phyloP scores from a whole-genome alignment of 2,888 invertebrate species.

The Carcina quercana region DNA sequence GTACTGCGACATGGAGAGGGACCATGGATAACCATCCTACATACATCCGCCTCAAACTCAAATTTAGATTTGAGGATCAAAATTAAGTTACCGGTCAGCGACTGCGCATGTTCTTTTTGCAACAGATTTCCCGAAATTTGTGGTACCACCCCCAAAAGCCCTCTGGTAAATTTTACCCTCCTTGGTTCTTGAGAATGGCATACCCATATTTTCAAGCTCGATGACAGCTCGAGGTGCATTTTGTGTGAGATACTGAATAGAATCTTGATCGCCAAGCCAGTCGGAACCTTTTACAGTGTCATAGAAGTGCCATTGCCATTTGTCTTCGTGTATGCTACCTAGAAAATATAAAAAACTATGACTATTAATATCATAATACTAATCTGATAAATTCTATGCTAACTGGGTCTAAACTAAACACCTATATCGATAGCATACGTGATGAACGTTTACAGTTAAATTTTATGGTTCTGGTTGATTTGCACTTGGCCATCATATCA shows the following conservation, averaged over 20 bases:
- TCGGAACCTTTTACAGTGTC: constrained; percentile 99
- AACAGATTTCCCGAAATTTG: constrained; percentile 94
- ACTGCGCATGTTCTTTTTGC: constrained; percentile 97
- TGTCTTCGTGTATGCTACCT: constrained; percentile 93
- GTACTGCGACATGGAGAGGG: too few species aligned
- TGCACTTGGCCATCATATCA: too few species aligned
- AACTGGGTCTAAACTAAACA: too few species aligned
- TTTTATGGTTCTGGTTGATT: too few species aligned
- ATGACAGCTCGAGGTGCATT: constrained; percentile 89
- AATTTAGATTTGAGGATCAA: too few species aligned
- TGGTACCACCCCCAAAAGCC: constrained; percentile 97
- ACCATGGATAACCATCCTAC: constrained; percentile 1
- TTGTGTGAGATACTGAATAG: constrained; percentile 96
- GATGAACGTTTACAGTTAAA: too few species aligned
- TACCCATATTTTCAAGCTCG: constrained; percentile 94
- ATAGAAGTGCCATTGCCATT: constrained; percentile 98
- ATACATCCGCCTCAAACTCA: not conserved
- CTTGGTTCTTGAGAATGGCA: constrained; percentile 97
- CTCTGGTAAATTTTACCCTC: constrained; percentile 98
- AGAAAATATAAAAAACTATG: not conserved
- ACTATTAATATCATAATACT: too few species aligned
- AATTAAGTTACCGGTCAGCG: constrained; percentile 80
- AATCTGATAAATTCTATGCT: too few species aligned
- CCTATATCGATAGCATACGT: too few species aligned
- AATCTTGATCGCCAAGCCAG: constrained; percentile 98